Percentiles rank a stretch among this genome's conserved stretches.
Conservation (phyloP, 2,888 invertebrate genomes). For the Gisinianus flammeolus region DNA sequence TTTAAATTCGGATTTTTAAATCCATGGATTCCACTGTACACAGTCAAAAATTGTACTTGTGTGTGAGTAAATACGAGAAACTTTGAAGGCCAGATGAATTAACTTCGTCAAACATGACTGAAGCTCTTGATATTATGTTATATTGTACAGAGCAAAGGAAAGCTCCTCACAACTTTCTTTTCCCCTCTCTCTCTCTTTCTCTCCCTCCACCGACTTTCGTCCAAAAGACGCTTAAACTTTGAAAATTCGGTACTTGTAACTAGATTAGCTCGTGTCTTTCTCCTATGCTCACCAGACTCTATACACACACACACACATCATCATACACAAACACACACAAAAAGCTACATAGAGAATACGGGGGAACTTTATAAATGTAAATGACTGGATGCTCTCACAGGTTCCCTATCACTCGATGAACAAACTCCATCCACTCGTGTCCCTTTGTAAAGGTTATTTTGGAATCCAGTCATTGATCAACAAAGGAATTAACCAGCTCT, state of each 20-base stretch:
- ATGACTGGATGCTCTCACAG: too few relatives aligned
- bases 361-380: too few relatives aligned
- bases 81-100: slow-evolving; percentile 25
- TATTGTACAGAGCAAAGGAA: too few relatives aligned
- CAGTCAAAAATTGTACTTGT: neutral
- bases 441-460: slow-evolving; percentile 33
- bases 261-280: neutral
- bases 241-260: neutral
- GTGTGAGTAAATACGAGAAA: slow-evolving; percentile 22
- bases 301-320: too few relatives aligned
- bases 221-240: too few relatives aligned
- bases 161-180: neutral
- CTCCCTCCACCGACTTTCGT: neutral
- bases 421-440: slow-evolving; percentile 30
- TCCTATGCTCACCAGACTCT: neutral
- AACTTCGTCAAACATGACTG: slow-evolving; percentile 19
- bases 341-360: too few relatives aligned
- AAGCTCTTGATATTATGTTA: too few relatives aligned
- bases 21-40: neutral
- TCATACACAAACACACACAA: too few relatives aligned
- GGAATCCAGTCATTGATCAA: too few relatives aligned
- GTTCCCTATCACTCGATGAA: slow-evolving; percentile 25
- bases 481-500: too few relatives aligned
- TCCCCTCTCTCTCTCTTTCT: neutral
- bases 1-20: too few relatives aligned